phyloP scores from a whole-genome alignment of 2,113 vertebrate species.

The Cinclus cinclus region DNA sequence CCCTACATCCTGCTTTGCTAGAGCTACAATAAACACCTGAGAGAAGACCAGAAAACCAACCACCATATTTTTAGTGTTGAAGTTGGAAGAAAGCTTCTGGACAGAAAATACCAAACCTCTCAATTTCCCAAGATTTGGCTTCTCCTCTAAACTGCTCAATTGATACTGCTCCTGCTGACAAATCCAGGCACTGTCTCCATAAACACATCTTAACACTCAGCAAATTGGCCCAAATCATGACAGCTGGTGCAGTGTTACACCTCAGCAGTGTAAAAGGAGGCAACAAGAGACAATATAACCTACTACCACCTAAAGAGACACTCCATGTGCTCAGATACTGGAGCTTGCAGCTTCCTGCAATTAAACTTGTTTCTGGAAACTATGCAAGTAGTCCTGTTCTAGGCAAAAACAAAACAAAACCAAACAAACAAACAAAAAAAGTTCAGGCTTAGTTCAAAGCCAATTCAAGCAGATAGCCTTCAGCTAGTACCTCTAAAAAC shows the following conservation, averaged over 20 bases:
- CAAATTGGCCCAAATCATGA: rapidly evolving
- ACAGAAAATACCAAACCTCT: background rate
- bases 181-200: background rate
- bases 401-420: background rate
- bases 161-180: background rate
- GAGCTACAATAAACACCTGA: background rate
- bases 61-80: background rate
- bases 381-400: background rate
- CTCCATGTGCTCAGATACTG: background rate
- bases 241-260: background rate
- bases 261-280: background rate
- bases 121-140: background rate
- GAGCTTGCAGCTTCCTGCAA: background rate
- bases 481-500: background rate
- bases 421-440: too few relatives aligned
- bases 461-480: background rate
- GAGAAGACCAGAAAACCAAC: background rate
- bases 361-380: background rate
- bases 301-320: background rate
- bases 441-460: background rate
- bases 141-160: background rate
- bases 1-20: background rate
- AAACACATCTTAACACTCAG: background rate
- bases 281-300: background rate
- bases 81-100: background rate